These are phyloP conservation scores for Epizoanthus stellaris DNA, from an alignment of 92 coral and sea anemone genomes.

Conservation along the genomic window DNA sequence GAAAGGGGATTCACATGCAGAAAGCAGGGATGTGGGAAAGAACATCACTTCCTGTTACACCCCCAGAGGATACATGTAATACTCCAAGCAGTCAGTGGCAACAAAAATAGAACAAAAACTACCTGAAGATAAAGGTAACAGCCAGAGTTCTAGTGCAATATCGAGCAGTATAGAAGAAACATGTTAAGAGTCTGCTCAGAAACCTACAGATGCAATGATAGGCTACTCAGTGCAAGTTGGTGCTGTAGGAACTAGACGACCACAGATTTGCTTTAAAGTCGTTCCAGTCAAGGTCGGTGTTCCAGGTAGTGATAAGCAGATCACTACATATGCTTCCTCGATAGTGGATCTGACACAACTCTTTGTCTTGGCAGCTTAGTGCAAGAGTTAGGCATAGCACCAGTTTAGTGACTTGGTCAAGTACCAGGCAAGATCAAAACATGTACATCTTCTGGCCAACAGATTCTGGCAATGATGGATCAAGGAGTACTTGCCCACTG, in stretches of 20 bases:
- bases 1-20: constrained; percentile 27
- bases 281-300: constrained; percentile 71
- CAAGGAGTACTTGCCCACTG: constrained; percentile 54
- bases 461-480: constrained; percentile 58
- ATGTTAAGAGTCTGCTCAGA: background rate
- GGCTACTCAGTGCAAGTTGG: constrained; percentile 40
- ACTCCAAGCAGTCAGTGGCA: too few species aligned
- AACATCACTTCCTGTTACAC: constrained; percentile 25
- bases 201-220: constrained; percentile 35
- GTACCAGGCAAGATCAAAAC: constrained; percentile 54
- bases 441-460: constrained; percentile 53
- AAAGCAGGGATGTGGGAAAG: background rate
- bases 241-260: constrained; percentile 44
- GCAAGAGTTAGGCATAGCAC: constrained; percentile 46
- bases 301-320: constrained; percentile 42
- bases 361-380: constrained; percentile 65
- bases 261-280: constrained; percentile 70
- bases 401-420: constrained; percentile 39
- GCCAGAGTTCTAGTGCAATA: background rate
- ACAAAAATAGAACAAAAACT: background rate
- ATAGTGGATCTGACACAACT: constrained; percentile 76
- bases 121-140: background rate
- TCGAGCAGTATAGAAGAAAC: background rate
- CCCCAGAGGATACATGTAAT: too few species aligned
- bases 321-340: constrained; percentile 71